Conservation (phyloP, 92 coral and sea anemone genomes). For the Epizoanthus stellaris region DNA sequence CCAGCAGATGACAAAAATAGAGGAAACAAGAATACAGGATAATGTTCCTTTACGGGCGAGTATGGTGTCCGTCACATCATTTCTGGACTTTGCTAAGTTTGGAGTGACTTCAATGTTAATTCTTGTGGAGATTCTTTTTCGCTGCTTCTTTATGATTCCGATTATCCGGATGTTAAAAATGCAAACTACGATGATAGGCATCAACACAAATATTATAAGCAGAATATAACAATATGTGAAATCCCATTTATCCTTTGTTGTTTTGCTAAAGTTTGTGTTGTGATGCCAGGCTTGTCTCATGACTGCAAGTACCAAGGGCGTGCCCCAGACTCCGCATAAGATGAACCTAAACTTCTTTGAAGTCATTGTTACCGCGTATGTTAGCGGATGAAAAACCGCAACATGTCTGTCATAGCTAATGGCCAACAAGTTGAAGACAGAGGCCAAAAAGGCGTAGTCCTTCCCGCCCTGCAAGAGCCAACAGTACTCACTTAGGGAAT, state of each 20-base stretch:
- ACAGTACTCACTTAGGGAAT: conserved; percentile 35
- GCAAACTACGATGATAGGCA: conserved; percentile 58
- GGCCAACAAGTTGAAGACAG: conserved; percentile 58
- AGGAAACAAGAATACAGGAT: conserved; percentile 59
- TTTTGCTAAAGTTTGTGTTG: not conserved
- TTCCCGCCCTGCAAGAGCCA: conserved; percentile 71
- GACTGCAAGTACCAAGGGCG: conserved; percentile 59
- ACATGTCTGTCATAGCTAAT: conserved; percentile 67
- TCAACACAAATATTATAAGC: conserved; percentile 48
- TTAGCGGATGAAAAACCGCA: conserved; percentile 65
- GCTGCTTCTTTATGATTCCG: conserved; percentile 58
- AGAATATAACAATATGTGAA: conserved; percentile 57
- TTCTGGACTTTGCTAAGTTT: conserved; percentile 12
- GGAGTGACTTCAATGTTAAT: not conserved
- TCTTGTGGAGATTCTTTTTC: not conserved
- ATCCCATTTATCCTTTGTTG: conserved; percentile 22
- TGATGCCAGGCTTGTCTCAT: conserved; percentile 71
- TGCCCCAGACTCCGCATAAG: conserved; percentile 50
- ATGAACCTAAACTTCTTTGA: conserved; percentile 43
- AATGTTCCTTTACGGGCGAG: conserved; percentile 52
- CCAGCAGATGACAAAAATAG: conserved; percentile 70
- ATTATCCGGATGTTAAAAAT: conserved; percentile 53
- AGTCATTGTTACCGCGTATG: conserved; percentile 54
- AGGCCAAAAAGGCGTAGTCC: conserved; percentile 55
- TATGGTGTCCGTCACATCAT: conserved; percentile 8